These are phyloP conservation scores for Harpalus rubripes DNA, from an alignment of 2,888 invertebrate species.

Conservation along the genomic window DNA sequence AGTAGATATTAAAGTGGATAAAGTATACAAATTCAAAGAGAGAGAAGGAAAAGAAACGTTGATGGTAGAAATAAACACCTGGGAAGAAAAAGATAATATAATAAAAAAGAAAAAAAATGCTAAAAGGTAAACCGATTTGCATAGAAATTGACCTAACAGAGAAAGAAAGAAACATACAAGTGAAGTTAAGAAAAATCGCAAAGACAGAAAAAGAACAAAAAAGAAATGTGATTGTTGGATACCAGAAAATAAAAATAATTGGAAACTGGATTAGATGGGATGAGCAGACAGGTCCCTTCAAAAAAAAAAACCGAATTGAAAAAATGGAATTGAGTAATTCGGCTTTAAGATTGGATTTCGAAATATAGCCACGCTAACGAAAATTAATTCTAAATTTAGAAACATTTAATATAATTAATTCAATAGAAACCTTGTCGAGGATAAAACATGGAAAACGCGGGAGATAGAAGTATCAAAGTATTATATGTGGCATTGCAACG, in stretches of 20 bases:
- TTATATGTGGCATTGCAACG: too few species aligned
- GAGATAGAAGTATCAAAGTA: too few species aligned
- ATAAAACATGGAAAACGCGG: too few species aligned
- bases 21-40: too few species aligned
- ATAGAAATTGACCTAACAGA: too few species aligned
- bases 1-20: conserved; percentile 1
- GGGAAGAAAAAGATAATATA: neutral
- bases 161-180: neutral
- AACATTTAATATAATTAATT: neutral
- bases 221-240: too few species aligned
- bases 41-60: too few species aligned
- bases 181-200: too few species aligned
- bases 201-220: too few species aligned
- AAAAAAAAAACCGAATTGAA: neutral
- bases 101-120: neutral
- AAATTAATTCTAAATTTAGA: neutral
- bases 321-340: neutral
- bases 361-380: neutral
- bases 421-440: neutral
- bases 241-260: too few species aligned
- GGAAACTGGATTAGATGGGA: neutral
- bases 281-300: neutral
- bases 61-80: too few species aligned
- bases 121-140: neutral
- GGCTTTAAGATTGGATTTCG: neutral